phyloP scores from a whole-genome alignment of 2,797 vertebrate species.

The Kryptopterus vitreolus region DNA sequence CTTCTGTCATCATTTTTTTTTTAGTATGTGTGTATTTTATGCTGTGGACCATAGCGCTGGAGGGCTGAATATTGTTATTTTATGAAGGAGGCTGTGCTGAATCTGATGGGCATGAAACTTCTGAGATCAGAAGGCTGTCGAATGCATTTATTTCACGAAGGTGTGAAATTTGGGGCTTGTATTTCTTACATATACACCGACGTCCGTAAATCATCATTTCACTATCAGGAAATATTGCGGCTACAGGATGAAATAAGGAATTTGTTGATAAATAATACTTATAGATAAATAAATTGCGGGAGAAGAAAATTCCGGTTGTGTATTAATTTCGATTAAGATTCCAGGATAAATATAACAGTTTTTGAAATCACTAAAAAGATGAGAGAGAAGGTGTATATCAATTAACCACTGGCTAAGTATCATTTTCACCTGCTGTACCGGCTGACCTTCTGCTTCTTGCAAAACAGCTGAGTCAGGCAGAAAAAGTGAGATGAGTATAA shows the following conservation, averaged over 20 bases:
- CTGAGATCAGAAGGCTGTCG: not conserved
- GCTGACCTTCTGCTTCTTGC: slow-evolving; percentile 59
- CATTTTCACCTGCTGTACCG: slow-evolving; percentile 63
- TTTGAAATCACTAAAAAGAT: not conserved
- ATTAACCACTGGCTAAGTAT: slow-evolving; percentile 21
- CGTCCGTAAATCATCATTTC: not conserved
- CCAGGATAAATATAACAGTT: not conserved
- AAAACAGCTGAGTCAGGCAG: slow-evolving; percentile 69
- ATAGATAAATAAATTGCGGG: not conserved
- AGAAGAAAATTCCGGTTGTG: not conserved
- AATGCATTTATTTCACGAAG: not conserved
- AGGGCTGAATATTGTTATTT: too few species aligned
- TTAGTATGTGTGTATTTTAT: too few species aligned
- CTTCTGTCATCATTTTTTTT: too few species aligned
- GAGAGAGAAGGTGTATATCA: not conserved
- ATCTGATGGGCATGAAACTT: not conserved
- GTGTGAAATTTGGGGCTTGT: not conserved
- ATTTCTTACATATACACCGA: not conserved
- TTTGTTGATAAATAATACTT: not conserved
- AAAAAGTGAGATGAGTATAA: slow-evolving; percentile 40
- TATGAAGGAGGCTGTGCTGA: too few species aligned
- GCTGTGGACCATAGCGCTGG: too few species aligned
- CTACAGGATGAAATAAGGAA: not conserved
- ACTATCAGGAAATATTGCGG: not conserved
- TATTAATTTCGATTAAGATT: not conserved